phyloP scores from a whole-genome alignment of 2,888 invertebrate genomes.

The Himalopsyche japonica region DNA sequence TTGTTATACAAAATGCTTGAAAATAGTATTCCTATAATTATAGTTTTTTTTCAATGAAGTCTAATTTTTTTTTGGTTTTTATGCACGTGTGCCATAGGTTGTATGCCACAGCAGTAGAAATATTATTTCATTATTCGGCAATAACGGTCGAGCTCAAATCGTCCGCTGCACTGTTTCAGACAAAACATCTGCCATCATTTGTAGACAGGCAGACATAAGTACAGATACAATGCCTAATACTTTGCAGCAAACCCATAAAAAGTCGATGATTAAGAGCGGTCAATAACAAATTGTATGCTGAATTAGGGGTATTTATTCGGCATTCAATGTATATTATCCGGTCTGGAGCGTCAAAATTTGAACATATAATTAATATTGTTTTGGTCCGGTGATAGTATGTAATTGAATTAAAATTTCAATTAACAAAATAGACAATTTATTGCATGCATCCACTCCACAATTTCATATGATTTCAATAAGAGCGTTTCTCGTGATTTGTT shows the following conservation, averaged over 20 bases:
- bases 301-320: background rate
- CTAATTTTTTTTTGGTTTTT: too few species aligned
- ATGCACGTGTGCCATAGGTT: too few species aligned
- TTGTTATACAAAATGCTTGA: too few species aligned
- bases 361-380: too few species aligned
- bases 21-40: too few species aligned
- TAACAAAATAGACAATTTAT: too few species aligned
- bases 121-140: background rate
- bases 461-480: too few species aligned
- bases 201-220: background rate
- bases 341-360: background rate
- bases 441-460: too few species aligned
- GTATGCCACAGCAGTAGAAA: background rate
- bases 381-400: too few species aligned
- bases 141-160: background rate
- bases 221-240: background rate
- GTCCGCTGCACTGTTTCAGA: background rate
- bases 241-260: background rate
- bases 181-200: background rate
- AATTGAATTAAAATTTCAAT: too few species aligned
- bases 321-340: background rate
- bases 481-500: too few species aligned
- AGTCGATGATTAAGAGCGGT: background rate
- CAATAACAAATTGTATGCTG: background rate
- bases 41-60: too few species aligned